Evolutionary conservation across 37 sponge, comb jelly and placozoan species (phyloP).

Genomic region (Halisarca cf. caerulea): DNA sequence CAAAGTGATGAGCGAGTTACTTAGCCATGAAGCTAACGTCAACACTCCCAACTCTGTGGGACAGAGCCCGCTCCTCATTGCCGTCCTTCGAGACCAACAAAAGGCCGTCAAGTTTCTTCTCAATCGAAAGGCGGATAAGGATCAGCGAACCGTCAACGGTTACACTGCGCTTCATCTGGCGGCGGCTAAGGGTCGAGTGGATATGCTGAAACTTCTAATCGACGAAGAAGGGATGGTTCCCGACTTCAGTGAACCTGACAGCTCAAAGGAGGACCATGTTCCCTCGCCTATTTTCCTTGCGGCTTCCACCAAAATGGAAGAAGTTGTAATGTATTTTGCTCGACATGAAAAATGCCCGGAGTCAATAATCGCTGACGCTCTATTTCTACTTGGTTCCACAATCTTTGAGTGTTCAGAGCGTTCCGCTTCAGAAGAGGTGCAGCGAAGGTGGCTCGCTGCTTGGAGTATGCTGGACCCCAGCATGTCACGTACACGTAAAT

Average conservation of each 20-base stretch:
- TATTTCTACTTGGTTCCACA: conserved; percentile 69
- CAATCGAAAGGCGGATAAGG: conserved; percentile 59
- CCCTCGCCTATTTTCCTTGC: conserved; percentile 85
- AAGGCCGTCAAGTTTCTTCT: conserved; percentile 72
- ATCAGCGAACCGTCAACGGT: conserved; percentile 79
- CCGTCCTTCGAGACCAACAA: conserved; percentile 73
- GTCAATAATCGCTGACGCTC: conserved; percentile 60
- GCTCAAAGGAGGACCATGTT: conserved; percentile 42
- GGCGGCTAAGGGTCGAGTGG: conserved; percentile 79
- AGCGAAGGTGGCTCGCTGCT: background rate
- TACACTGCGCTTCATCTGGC: conserved; percentile 81
- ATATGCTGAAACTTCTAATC: conserved; percentile 70
- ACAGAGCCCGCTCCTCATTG: conserved; percentile 85
- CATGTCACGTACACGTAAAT: conserved; percentile 23
- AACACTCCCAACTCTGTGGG: conserved; percentile 88
- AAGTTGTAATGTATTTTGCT: conserved; percentile 57
- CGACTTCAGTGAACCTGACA: conserved; percentile 44
- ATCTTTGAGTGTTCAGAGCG: conserved; percentile 65
- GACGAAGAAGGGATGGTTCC: conserved; percentile 46
- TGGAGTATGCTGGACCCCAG: conserved; percentile 31
- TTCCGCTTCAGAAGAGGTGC: conserved; percentile 33
- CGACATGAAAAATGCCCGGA: conserved; percentile 51
- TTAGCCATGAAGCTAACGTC: conserved; percentile 70
- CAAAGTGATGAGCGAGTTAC: conserved; percentile 68
- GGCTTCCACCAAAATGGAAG: conserved; percentile 69